These are phyloP conservation scores for Xestia sexstrigata DNA, from an alignment of 2,888 invertebrate genomes.

Conservation along the genomic window DNA sequence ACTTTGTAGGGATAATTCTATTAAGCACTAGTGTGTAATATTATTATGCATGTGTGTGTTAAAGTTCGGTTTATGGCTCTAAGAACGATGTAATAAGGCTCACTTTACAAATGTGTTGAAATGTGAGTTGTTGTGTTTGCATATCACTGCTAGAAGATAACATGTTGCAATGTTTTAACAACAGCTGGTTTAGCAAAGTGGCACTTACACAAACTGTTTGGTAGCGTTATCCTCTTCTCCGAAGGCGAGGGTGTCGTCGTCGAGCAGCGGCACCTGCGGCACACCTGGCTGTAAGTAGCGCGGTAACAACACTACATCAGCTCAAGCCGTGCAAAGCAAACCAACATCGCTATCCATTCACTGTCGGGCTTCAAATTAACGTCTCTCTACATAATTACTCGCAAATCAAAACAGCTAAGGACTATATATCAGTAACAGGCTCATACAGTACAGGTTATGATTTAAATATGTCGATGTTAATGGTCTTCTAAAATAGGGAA, in stretches of 20 bases:
- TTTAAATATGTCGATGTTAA: conserved; percentile 39
- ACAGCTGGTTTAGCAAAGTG: conserved; percentile 9
- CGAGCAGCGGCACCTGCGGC: conserved; percentile 95
- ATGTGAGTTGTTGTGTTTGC: too few species aligned
- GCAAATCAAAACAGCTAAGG: conserved; percentile 72
- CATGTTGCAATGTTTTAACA: not conserved
- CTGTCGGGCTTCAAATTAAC: conserved; percentile 48
- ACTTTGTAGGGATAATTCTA: too few species aligned
- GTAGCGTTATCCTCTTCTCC: conserved; percentile 94
- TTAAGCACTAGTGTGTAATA: too few species aligned
- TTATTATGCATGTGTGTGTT: too few species aligned
- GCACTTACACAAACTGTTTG: conserved; percentile 87
- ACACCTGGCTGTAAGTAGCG: conserved; percentile 89
- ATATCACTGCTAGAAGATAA: conserved; percentile 3
- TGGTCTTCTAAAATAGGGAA: conserved; percentile 40
- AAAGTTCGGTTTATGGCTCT: too few species aligned
- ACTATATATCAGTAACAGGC: conserved; percentile 38
- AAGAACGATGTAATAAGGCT: too few species aligned
- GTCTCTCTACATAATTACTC: conserved; percentile 45
- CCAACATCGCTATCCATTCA: conserved; percentile 43
- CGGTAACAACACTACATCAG: conserved; percentile 82
- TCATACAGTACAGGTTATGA: conserved; percentile 21
- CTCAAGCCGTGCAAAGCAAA: conserved; percentile 88
- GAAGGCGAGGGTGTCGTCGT: conserved; percentile 96
- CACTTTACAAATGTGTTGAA: too few species aligned